Evolutionary conservation across 2,888 invertebrate species (phyloP), one percentile per base, ranked within the genome.

Genomic region (Lasioglossum zephyrum): DNA sequence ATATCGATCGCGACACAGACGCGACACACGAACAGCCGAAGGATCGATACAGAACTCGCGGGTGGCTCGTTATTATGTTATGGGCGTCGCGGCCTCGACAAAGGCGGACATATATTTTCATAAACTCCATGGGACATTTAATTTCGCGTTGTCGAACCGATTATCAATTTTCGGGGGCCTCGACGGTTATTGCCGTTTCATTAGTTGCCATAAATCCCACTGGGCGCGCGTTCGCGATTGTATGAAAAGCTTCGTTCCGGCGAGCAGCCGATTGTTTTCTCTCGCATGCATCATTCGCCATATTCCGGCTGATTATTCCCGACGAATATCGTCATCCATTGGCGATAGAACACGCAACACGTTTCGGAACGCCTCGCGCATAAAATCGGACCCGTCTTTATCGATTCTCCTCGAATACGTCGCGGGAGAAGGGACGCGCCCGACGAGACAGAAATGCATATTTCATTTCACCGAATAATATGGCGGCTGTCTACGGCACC

Each of bases 341-440:
- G 53, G 22, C 53, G 53, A 53, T 5, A 22, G 11, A 13, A 1
- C 60, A 49, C n/a, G 66, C 5, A 57, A 73, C 73, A 36, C 73
- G 36, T 49, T 49, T 36, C 72, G 36, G 36, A 69, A 70, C 57
- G 69, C 77, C 36, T 18, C 63, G 72, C 73, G 73, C 84, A 73
- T 77, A 77, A 83, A 84, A 74, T 84, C 77, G 57, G 70, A 16
- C 11, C 18, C 44, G 77, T 60, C 60, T 74, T 63, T 70, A 84
- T 77, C 69, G 73, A 84, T 77, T 84, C 49, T 1, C 22, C 11
- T 6, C 36, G 26, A 47, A 63, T 70, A 57, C 72, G 47, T 73
- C 49, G 18, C 66, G 36, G 31, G 16, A 26, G 13, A 3, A 6
- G 8, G 22, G 66, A 31, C 5, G 66, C 36, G 66, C 53, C 3